Base-by-base conservation (phyloP, 2,797 vertebrate genomes). In the Tapera naevia region DNA sequence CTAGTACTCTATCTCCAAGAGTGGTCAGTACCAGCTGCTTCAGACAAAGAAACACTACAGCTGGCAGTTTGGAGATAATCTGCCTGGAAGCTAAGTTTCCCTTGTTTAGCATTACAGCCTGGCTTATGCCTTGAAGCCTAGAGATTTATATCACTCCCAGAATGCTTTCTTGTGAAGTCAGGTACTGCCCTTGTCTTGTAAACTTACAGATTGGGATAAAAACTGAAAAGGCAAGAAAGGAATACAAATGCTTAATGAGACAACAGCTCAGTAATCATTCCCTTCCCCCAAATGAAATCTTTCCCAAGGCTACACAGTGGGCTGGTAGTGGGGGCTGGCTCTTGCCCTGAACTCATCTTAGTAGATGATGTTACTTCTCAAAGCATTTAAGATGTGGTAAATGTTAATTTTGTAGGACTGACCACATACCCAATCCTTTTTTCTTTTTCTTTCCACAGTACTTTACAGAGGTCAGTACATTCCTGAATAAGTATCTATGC, bases 1-100 rank as follows among this genome's bases (percentile, higher is more conserved):
- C 83, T 41, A 78, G 53, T 60, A 89, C 23, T 18, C 78, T 80
- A 18, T 90, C 83, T 96, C 84, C 72, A 70, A 92, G 62, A 96
- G 88, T 91, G 90, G 93, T 90, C 94, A 94, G 84, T 94, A 94
- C 93, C 95, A 97, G 95, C 91, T 96, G 95, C 95, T 92, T 41
- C 86, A 92, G 78, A 96, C 95, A 96, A 96, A 95, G 94, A 85
- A 94, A 92, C 4, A 7, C 79, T 96, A 71, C 90, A 94, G 94
- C 91, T 95, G 93, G 93, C 83, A 64, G 50, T 88, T 93, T 60
- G 79, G 86, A 95, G 93, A 95, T 94, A 94, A 94, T 93, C 84
- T 91, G 93, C 84, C 93, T 91, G 75, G 71, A 95, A 94, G 81
- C 75, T 45, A 85, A 95, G 5, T 94, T 96, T 94, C 65, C 54